Evolutionary conservation across 1,140 invertebrate species (phyloP), one percentile per base, ranked within the genome.

Genomic region (Trichoplusia ni): DNA sequence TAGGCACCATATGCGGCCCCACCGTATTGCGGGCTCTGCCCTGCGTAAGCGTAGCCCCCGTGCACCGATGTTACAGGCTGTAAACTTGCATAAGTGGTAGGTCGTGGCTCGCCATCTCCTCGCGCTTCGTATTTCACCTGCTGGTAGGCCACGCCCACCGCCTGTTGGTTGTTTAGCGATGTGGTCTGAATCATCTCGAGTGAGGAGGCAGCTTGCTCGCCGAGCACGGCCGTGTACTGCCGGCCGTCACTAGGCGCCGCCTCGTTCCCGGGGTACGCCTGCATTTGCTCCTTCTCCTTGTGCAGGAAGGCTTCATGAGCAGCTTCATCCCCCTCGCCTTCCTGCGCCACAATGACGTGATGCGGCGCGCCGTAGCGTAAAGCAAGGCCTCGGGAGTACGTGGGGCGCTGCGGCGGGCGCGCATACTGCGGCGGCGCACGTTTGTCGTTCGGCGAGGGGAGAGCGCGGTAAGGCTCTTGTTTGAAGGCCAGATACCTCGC

Each of bases 71-170:
- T 89, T 7, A 91, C 90, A 8, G 90, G 87, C 64, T 91, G 88
- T 25, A 92, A 68, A 59, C 87, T 90, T 0, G 90, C 90, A 63
- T 92, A 92, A 46, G 90, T 91, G 19, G 73, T 77, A 9, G 80
- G 75, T 13, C 84, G 72, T 21, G 81, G 78, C 64, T 86, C 84
- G 16, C 67, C 64, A 46, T 90, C 87, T 0, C 71, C 81, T 1
- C 89, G 76, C n/a, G 79, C 68, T 64, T 91, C 90, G 69, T 91
- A 91, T 66, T 91, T 91, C 16, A 90, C 81, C 38, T 81, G 87
- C 61, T 90, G 88, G 54, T 90, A 90, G 0, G 87, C 83, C 0
- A 89, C 85, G 8, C 90, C 89, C 0, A 90, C 79, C 19, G 89
- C 64, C 31, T 91, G 90, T 56, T 90, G 90, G 46, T 86, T 83